A percentile compares a stretch with the other conserved stretches of the same genome.
Conservation (phyloP, 2,888 invertebrate species). For the Cryptocheilus praepositus region DNA sequence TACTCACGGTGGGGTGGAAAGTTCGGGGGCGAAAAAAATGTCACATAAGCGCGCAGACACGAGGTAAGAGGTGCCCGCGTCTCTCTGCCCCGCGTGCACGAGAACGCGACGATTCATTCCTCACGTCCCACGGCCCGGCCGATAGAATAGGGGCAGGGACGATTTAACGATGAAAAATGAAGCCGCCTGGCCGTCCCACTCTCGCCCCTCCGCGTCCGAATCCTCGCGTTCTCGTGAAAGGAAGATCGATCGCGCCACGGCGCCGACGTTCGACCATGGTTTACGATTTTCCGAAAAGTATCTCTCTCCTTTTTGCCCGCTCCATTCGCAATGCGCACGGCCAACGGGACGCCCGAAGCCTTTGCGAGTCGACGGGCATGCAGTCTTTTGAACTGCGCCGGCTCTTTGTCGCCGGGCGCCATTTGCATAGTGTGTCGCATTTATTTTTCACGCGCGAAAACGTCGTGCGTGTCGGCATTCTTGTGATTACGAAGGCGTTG, state of each 20-base stretch:
- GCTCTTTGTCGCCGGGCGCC: too few species aligned
- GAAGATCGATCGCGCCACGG: slow-evolving; percentile 39
- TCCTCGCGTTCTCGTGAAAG: slow-evolving; percentile 46
- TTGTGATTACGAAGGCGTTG: too few species aligned
- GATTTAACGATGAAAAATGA: slow-evolving; percentile 35
- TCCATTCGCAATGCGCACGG: too few species aligned
- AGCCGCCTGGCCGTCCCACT: background rate
- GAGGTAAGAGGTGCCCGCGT: slow-evolving; percentile 49
- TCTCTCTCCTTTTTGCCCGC: background rate
- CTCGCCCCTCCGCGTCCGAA: slow-evolving; percentile 21
- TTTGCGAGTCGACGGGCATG: too few species aligned
- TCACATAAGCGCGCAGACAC: slow-evolving; percentile 34
- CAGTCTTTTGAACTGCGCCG: too few species aligned
- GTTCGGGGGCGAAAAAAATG: too few species aligned
- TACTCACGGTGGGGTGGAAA: too few species aligned
- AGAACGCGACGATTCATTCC: slow-evolving; percentile 48
- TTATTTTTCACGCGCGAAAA: too few species aligned
- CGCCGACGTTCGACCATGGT: slow-evolving; percentile 29
- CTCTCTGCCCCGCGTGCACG: slow-evolving; percentile 21
- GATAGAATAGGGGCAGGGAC: slow-evolving; percentile 18
- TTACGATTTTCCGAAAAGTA: background rate
- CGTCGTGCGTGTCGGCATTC: too few species aligned
- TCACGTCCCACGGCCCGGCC: slow-evolving; percentile 8
- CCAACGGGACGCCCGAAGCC: too few species aligned
- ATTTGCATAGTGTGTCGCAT: too few species aligned